phyloP scores from a whole-genome alignment of 2,797 vertebrate genomes.

The Acanthis flammea region DNA sequence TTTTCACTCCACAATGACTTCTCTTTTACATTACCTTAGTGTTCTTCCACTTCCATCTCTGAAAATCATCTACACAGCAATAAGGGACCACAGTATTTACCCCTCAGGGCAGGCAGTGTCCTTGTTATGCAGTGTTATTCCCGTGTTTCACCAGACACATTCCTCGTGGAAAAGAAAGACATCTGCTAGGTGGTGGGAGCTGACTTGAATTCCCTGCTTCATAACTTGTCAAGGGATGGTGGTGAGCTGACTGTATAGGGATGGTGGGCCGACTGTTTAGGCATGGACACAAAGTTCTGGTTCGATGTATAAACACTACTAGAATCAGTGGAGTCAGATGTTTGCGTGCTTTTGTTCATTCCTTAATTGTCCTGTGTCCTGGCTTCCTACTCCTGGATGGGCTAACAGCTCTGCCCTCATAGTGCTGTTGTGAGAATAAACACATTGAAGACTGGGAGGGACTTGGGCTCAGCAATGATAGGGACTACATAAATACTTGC shows the following conservation, averaged over 20 bases:
- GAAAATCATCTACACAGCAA: background rate
- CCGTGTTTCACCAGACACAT: background rate
- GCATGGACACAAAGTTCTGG: background rate
- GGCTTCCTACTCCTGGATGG: background rate
- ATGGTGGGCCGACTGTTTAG: background rate
- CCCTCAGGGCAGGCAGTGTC: background rate
- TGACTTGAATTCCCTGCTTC: background rate
- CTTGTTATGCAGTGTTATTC: background rate
- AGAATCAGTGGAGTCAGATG: background rate
- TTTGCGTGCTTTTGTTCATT: background rate
- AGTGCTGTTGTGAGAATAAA: background rate
- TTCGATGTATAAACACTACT: background rate
- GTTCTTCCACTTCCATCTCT: background rate
- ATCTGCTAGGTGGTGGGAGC: background rate
- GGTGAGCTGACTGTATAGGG: background rate
- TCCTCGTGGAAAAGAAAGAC: background rate
- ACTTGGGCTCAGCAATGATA: background rate
- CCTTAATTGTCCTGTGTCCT: background rate
- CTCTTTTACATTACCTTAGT: background rate
- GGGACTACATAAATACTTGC: background rate
- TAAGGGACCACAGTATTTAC: slow-evolving; percentile 37
- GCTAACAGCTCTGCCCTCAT: background rate
- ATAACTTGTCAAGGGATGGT: background rate
- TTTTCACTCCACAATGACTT: background rate
- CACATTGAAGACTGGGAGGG: background rate